Percentiles rank a stretch among this genome's conserved stretches.
Conservation (phyloP, 2,888 invertebrate species). For the Himalopsyche anomala region DNA sequence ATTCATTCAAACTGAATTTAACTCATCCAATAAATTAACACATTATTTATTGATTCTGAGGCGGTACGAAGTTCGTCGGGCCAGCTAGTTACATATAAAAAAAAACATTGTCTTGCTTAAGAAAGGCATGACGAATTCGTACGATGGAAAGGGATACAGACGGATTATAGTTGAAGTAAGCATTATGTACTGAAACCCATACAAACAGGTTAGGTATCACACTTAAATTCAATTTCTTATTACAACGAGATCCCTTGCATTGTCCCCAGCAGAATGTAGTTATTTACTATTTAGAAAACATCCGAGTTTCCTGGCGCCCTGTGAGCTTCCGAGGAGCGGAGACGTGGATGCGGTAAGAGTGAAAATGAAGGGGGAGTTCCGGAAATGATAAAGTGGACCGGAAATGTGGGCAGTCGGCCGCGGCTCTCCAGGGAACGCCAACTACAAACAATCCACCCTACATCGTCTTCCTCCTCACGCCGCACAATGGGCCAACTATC, state of each 20-base stretch:
- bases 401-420: conserved; percentile 44
- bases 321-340: neutral
- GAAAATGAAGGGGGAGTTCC: conserved; percentile 37
- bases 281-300: conserved; percentile 4
- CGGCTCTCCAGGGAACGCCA: conserved; percentile 18
- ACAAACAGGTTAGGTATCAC: neutral
- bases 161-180: neutral
- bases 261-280: conserved; percentile 1
- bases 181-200: neutral
- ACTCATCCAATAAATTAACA: no score
- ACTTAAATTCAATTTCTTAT: neutral
- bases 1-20: no score
- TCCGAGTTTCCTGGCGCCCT: conserved; percentile 12
- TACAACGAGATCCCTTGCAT: neutral
- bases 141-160: no score
- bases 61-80: no score
- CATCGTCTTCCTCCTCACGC: neutral
- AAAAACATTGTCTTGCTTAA: no score
- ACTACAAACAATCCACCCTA: neutral
- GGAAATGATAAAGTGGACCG: conserved; percentile 52
- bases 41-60: no score
- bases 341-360: conserved; percentile 10
- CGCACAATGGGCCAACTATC: neutral
- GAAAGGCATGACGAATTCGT: no score
- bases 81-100: no score